Base-by-base conservation (phyloP, 2,113 vertebrate species). In the Pseudonaja textilis region DNA sequence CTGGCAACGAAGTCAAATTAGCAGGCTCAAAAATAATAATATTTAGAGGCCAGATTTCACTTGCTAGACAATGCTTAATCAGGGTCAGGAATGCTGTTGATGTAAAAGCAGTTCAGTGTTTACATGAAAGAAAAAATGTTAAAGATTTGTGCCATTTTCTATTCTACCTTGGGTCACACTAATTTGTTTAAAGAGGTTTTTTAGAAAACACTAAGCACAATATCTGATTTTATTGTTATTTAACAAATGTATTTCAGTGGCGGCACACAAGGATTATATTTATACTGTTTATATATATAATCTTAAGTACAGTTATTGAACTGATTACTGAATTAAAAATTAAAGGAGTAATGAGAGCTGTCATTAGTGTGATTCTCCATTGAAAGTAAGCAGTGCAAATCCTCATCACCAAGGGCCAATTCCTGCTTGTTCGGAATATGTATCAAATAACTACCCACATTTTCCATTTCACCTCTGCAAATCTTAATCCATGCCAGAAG, bases 261-360 rank as follows among this genome's bases (percentile, higher is more conserved):
- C 95, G 93, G 95, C 95, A 92, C 93, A 96, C 96, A 96, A 90
- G 92, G 61, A 69, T 91, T 94, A 93, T 95, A 39, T 90, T 91
- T 23, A 81, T 12, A 0, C 26, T 94, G 92, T 50, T 50, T 50
- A 50, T 50, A 56, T 94, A 91, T 95, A 90, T 94, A 95, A 96
- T 93, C 94, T 96, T 94, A 96, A 96, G 93, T 92, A 91, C 93
- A 95, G 93, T 95, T 95, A 95, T 94, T 97, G 91, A 93, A 94
- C 56, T 96, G 95, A 56, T 96, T 96, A 95, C 92, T 91, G 90
- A 95, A 94, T 94, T 95, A 93, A 92, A 89, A 54, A 92, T 94
- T 95, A 91, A 94, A 95, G 93, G 93, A 95, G 92, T 93, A 92
- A 88, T 96, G 94, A 92, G 81, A 93, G 61, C 88, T 81, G 89